Base-by-base conservation (phyloP, 2,113 vertebrate species). In the Cephalopholis sonnerati region DNA sequence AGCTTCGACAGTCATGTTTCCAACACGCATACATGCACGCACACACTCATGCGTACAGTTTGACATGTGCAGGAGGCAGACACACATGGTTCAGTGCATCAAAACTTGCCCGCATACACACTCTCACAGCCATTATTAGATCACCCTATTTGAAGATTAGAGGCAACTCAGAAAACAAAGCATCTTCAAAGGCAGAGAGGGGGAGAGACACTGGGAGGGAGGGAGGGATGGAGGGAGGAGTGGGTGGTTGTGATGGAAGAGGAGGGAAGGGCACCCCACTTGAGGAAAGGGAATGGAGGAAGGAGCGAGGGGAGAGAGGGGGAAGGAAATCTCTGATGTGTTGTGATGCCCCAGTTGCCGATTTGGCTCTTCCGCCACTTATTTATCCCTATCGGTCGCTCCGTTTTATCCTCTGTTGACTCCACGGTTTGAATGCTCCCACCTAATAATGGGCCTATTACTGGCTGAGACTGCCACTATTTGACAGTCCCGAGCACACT, bases 341-440 rank as follows among this genome's bases (percentile, higher is more conserved):
- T 85, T 93, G 85, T 88, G 94, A 94, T 92, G 94, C 83, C 86
- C 93, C 89, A 92, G 91, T 93, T 93, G 87, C 85, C 54, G 85
- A 87, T 88, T 91, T 88, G 58, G 79, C 32, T 92, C 81, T 86
- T 90, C 86, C 85, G 74, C 94, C 90, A 93, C 90, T 95, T 94
- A 95, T 91, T 94, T 91, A 84, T 85, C 87, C 70, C 27, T 62
- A 90, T 92, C 25, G 66, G 81, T 90, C 79, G 51, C 87, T 87
- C 65, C 17, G 48, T 72, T 81, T 90, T 82, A 87, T 84, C 77
- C 81, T 91, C 84, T 29, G 69, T 77, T 90, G 87, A 82, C 87
- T 85, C 83, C n/a, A 62, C 9, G 36, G 39, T 84, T 81, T 77
- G 65, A 29, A 2, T 8, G 22, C 74, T 90, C 76, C 82, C 25